These are phyloP conservation scores for Latrodectus geometricus DNA, from an alignment of 1,140 invertebrate species.

Conservation along the genomic window DNA sequence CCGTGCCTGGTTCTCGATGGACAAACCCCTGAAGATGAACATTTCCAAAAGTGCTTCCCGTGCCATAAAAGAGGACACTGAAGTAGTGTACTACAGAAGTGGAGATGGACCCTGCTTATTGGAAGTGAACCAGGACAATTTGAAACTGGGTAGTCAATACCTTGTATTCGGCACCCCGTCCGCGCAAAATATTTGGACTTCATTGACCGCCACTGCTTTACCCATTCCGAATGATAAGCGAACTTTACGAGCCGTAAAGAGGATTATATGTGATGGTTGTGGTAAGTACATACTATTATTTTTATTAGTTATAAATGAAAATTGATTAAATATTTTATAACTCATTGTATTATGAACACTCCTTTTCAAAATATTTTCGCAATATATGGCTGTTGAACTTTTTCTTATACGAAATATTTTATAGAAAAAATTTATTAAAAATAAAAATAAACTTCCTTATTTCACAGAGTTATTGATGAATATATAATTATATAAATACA, in stretches of 20 bases:
- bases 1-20: slow-evolving; percentile 47
- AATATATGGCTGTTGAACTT: no score
- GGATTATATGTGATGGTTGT: slow-evolving; percentile 44
- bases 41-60: neutral
- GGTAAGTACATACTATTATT: slow-evolving; percentile 32
- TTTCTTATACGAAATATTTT: no score
- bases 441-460: no score
- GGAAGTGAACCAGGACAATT: slow-evolving; percentile 47
- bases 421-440: no score
- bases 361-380: no score
- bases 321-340: no score
- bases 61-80: slow-evolving; percentile 35
- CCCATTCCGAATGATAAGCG: slow-evolving; percentile 59
- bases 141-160: slow-evolving; percentile 51
- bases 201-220: slow-evolving; percentile 46
- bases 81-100: slow-evolving; percentile 44
- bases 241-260: slow-evolving; percentile 54
- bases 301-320: neutral
- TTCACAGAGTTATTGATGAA: no score
- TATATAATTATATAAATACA: no score
- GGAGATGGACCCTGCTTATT: slow-evolving; percentile 33
- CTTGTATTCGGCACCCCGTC: slow-evolving; percentile 32
- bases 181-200: slow-evolving; percentile 13
- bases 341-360: no score
- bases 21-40: slow-evolving; percentile 27